Percentiles rank a stretch among this genome's conserved stretches.
phyloP scores from a whole-genome alignment of 2,113 vertebrate species.

The Trematomus loennbergii region DNA sequence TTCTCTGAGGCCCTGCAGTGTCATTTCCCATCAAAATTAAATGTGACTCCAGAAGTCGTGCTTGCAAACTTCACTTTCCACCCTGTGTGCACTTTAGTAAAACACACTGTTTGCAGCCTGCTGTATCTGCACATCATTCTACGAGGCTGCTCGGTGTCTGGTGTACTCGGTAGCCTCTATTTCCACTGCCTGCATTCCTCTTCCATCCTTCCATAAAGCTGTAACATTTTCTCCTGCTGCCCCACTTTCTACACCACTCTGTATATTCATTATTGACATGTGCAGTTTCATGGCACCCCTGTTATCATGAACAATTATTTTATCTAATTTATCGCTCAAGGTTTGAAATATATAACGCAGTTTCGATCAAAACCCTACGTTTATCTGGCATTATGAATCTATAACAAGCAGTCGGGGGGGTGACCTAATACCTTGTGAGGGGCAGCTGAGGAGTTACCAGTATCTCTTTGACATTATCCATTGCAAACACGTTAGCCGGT shows the following conservation, averaged over 20 bases:
- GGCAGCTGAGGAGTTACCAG: constrained; percentile 73
- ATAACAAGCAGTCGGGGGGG: constrained; percentile 50
- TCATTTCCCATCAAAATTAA: constrained; percentile 54
- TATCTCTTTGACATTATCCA: constrained; percentile 82
- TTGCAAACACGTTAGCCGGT: constrained; percentile 68
- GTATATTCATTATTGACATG: background rate
- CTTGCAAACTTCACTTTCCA: constrained; percentile 64
- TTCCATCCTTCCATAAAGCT: constrained; percentile 58
- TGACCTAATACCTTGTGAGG: constrained; percentile 74
- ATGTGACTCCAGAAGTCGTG: constrained; percentile 46
- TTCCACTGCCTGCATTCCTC: constrained; percentile 71
- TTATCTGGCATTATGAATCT: constrained; percentile 37
- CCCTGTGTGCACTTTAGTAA: constrained; percentile 53
- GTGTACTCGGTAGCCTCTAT: constrained; percentile 53
- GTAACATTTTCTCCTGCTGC: constrained; percentile 53
- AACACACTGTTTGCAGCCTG: constrained; percentile 57
- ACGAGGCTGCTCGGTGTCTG: constrained; percentile 60
- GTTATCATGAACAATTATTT: background rate
- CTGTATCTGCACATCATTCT: constrained; percentile 63
- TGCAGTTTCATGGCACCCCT: background rate
- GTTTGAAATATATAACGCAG: background rate
- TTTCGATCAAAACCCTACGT: constrained; percentile 26
- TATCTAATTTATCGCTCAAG: background rate
- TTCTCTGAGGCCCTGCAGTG: constrained; percentile 28
- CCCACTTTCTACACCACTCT: constrained; percentile 8